Evolutionary conservation across 2,113 vertebrate species (phyloP).

Genomic region (Stomatorhinus ivindoensis): DNA sequence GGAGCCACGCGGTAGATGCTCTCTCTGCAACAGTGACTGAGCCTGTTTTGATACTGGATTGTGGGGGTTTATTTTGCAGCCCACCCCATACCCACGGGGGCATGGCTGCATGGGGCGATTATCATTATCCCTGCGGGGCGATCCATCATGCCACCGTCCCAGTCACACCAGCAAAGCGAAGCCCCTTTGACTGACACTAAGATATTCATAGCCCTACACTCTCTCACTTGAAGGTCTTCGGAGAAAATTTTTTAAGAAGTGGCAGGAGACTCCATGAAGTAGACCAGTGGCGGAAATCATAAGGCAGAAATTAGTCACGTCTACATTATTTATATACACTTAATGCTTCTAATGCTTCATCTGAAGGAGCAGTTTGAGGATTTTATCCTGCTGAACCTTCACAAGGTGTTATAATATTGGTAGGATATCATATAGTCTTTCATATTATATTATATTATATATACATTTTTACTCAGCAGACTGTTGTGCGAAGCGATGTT

Average conservation of each 20-base stretch:
- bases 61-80: slow-evolving; percentile 27
- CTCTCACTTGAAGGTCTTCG: neutral
- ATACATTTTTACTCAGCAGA: neutral
- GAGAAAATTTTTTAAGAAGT: slow-evolving; percentile 10
- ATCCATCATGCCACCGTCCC: slow-evolving; percentile 26
- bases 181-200: slow-evolving; percentile 22
- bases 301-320: neutral
- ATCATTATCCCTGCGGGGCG: slow-evolving; percentile 18
- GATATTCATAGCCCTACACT: slow-evolving; percentile 13
- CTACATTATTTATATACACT: neutral
- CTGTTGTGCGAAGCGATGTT: neutral
- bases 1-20: neutral
- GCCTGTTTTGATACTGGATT: slow-evolving; percentile 21
- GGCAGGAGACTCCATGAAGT: neutral
- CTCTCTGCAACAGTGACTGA: slow-evolving; percentile 23
- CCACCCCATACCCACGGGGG: neutral
- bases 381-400: neutral
- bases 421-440: neutral
- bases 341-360: neutral
- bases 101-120: neutral
- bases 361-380: neutral
- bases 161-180: slow-evolving; percentile 17
- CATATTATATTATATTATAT: neutral
- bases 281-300: neutral
- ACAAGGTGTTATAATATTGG: neutral